These are phyloP conservation scores for Leucoraja ocellata DNA, from an alignment of 2,797 vertebrate genomes.

Conservation along the genomic window DNA sequence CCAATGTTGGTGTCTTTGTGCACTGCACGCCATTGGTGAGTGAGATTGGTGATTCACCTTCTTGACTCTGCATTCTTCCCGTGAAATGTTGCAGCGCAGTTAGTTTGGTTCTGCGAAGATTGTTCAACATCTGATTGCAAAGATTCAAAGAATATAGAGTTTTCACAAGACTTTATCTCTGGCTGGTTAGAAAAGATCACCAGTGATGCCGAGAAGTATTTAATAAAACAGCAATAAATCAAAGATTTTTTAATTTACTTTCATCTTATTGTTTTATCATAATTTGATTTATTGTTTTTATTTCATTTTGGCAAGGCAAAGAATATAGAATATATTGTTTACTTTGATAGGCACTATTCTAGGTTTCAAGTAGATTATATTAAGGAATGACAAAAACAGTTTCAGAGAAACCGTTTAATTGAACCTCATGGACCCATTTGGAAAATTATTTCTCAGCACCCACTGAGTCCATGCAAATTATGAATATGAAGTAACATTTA, in stretches of 20 bases:
- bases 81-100: background rate
- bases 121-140: background rate
- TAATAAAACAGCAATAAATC: background rate
- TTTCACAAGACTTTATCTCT: background rate
- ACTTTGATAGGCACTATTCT: background rate
- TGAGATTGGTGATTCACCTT: background rate
- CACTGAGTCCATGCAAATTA: background rate
- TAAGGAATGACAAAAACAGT: background rate
- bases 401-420: background rate
- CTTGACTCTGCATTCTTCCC: background rate
- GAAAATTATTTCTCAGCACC: background rate
- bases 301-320: background rate
- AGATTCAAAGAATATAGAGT: background rate
- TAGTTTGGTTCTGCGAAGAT: background rate
- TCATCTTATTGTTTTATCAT: no score
- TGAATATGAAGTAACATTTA: slow-evolving; percentile 21
- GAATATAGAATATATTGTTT: background rate
- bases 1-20: background rate
- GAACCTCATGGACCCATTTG: slow-evolving; percentile 15
- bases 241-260: background rate
- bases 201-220: background rate
- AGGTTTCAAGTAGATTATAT: background rate
- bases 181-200: background rate
- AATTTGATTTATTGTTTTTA: no score
- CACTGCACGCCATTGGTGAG: background rate